Evolutionary conservation across 2,113 vertebrate genomes (phyloP), one percentile per base, ranked within the genome.

Genomic region (Channa argus): DNA sequence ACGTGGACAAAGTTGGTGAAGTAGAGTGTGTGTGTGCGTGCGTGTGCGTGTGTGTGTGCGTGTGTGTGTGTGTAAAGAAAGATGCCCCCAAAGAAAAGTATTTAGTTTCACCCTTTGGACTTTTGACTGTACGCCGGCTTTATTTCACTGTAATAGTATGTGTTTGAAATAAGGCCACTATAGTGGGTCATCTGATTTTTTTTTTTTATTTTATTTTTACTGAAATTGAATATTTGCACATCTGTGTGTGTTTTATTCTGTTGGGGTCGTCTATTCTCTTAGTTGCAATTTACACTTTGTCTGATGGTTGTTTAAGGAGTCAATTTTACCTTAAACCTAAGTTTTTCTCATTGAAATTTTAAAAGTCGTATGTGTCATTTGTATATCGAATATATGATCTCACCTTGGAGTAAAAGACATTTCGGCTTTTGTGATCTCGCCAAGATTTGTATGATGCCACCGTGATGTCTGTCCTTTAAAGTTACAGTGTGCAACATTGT

Each of bases 11-110:
- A 33, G 58, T 66, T 63, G 56, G 3, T 60, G 61, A 70, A 46
- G 41, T 7, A 1, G 55, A 74, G 33, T 34, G 6, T 15, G 47
- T 4, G 15, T n/a, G 13, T 2, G 38, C 33, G 5, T 37, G 56
- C 0, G 14, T 46, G 5, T 43, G 56, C 1, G 14, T 47, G 33
- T 37, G 6, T 15, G 47, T 4, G 33, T 37, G 6, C 13, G 47
- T 4, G 5, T 43, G 56, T 0, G 14, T 47, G 24, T 24, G 24
- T 15, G 37, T 15, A 5, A 7, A 7, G 33, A 47, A 49, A 47
- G 43, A 56, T 11, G 51, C 64, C 64, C 78, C 87, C 85, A 91
- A 92, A 91, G 85, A 56, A 44, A 51, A 71, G 38, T 67, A 36
- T 88, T 86, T 75, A 3, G 62, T 52, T 58, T 36, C 10, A 5